Evolutionary conservation across 2,797 vertebrate genomes (phyloP).

Genomic region (Trematomus bernacchii): DNA sequence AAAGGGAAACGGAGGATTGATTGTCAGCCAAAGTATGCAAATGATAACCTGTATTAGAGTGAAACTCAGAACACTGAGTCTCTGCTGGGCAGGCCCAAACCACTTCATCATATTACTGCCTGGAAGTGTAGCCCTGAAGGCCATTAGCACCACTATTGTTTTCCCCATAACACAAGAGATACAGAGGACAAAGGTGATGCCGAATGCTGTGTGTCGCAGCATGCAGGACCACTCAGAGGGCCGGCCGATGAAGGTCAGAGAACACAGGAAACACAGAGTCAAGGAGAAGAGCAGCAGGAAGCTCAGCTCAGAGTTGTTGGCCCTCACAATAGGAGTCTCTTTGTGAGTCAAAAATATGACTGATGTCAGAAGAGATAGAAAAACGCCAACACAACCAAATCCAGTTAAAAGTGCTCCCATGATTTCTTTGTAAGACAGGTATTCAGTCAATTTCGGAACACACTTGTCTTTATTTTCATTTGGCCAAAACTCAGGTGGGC

Average conservation of each 20-base stretch:
- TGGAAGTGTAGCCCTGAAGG: constrained; percentile 82
- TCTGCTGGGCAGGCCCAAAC: constrained; percentile 83
- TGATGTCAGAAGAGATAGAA: too few relatives aligned
- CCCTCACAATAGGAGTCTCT: too few relatives aligned
- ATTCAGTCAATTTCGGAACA: too few relatives aligned
- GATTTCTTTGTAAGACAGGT: too few relatives aligned
- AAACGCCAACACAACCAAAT: too few relatives aligned
- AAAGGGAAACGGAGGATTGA: constrained; percentile 76
- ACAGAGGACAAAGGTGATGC: constrained; percentile 84
- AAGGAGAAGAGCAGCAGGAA: constrained; percentile 85
- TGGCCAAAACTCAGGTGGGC: too few relatives aligned
- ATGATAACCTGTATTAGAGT: constrained; percentile 80
- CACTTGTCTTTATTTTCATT: too few relatives aligned
- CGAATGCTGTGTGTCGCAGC: constrained; percentile 83
- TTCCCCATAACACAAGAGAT: constrained; percentile 85
- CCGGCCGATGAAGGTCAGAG: constrained; percentile 82
- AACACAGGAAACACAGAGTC: constrained; percentile 82
- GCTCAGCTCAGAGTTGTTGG: constrained; percentile 43
- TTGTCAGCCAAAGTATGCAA: constrained; percentile 79
- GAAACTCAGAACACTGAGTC: constrained; percentile 75
- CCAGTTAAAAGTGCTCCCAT: too few relatives aligned
- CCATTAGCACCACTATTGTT: constrained; percentile 83
- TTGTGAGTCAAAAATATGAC: too few relatives aligned
- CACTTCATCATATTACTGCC: constrained; percentile 83
- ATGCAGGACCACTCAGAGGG: constrained; percentile 85